Evolutionary conservation across 2,888 invertebrate species (phyloP).

Genomic region (Perizoma affinitatum): DNA sequence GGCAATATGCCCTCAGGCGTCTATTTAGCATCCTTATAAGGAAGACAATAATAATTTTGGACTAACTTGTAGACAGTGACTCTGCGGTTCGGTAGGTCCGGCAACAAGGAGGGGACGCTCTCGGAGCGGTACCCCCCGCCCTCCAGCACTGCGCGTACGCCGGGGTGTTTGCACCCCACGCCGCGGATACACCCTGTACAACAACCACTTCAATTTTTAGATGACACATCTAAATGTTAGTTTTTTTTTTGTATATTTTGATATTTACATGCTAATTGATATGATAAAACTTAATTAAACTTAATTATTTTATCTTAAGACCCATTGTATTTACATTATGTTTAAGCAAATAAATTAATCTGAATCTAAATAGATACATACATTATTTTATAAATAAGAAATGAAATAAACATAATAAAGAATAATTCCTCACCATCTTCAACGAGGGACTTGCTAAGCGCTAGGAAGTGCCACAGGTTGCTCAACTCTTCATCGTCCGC

Average conservation of each 20-base stretch:
- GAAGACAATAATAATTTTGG: neutral
- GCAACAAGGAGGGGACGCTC: slow-evolving; percentile 84
- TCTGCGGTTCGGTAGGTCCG: slow-evolving; percentile 85
- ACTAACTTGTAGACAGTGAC: slow-evolving; percentile 64
- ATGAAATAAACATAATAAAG: too few relatives aligned
- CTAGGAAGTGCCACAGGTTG: slow-evolving; percentile 93
- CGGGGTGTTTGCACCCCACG: slow-evolving; percentile 86
- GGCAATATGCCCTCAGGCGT: too few relatives aligned
- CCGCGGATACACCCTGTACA: slow-evolving; percentile 80
- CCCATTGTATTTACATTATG: too few relatives aligned
- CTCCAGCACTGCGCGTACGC: slow-evolving; percentile 83
- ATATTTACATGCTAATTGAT: too few relatives aligned
- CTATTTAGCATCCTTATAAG: too few relatives aligned
- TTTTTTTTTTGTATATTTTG: too few relatives aligned
- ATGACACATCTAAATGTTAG: too few relatives aligned
- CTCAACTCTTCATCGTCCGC: slow-evolving; percentile 90
- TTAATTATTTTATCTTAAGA: too few relatives aligned
- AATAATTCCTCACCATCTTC: slow-evolving; percentile 82
- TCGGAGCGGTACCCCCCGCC: slow-evolving; percentile 85
- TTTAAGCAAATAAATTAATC: too few relatives aligned
- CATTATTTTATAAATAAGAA: too few relatives aligned
- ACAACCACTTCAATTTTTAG: neutral
- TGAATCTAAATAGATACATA: too few relatives aligned
- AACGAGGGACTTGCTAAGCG: slow-evolving; percentile 87
- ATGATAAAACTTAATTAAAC: too few relatives aligned